Evolutionary conservation across 2,888 invertebrate genomes (phyloP), one percentile per base, ranked within the genome.

Genomic region (Zygogramma bicolorata): DNA sequence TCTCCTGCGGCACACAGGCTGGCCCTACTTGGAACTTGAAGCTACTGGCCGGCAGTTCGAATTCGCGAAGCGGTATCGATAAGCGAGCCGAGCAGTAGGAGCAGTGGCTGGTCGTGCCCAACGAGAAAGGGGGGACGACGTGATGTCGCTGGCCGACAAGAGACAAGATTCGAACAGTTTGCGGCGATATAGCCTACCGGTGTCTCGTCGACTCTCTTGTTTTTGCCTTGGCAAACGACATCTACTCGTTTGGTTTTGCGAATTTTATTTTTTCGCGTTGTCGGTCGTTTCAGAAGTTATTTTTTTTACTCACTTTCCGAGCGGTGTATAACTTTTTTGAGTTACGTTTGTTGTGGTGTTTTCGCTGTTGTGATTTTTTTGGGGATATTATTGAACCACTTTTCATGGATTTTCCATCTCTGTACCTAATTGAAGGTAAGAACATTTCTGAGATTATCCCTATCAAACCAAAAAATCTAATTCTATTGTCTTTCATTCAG

Each of bases 71-170:
- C 53, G 53, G 53, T 27, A 53, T 22, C 53, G 53, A 53, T 53
- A 53, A 61, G 25, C 8, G 20, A 10, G 61, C 34, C 38, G 18
- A 61, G 15, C 29, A 29, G 46, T 46, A 27, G 46, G 29, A 46
- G 46, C 46, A 62, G 15, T 27, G 25, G 63, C 46, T 63, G 46
- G 61, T 61, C 22, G 22, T 13, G 29, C 29, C 15, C 46, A 29
- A 63, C 46, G 63, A 63, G 46, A 63, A 63, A 46, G 63, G 63
- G 63, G 62, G 63, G 63, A 40, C n/a, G 25, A 22, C 63, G 40
- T 46, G 63, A 63, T 27, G 42, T 46, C 46, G 46, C 18, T 18
- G 62, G 27, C 63, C 46, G 46, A 63, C 63, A 46, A 46, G 18
- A 29, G 46, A 63, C 63, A 46, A 46, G 18, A 29, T 63, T 63